A percentile compares a stretch with the other conserved stretches of the same genome.
Evolutionary conservation across 2,113 vertebrate genomes (phyloP).

Genomic region (Apodemus speciosus): DNA sequence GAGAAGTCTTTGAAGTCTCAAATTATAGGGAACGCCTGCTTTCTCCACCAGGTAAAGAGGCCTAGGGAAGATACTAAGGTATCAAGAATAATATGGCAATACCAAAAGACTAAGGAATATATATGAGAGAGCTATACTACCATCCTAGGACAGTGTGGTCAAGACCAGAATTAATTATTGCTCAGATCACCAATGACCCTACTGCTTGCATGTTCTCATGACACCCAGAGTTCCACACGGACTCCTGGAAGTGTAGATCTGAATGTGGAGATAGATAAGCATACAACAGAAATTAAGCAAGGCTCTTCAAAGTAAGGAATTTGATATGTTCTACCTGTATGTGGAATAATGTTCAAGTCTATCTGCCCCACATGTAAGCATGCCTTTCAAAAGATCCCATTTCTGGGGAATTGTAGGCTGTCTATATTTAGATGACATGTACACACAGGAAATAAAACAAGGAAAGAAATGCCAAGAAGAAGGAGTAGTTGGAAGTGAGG

Average conservation of each 20-base stretch:
- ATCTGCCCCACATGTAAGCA: not conserved
- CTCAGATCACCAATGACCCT: rapidly evolving
- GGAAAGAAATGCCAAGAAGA: not conserved
- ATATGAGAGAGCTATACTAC: not conserved
- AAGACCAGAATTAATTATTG: not conserved
- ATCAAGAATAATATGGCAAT: not conserved
- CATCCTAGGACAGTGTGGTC: not conserved
- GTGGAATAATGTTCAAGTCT: not conserved
- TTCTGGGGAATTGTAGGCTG: not conserved
- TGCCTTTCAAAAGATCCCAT: not conserved
- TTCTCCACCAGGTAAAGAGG: not conserved
- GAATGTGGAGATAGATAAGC: not conserved
- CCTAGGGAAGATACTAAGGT: not conserved
- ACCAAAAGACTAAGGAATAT: not conserved
- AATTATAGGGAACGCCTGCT: not conserved
- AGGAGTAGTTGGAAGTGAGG: not conserved
- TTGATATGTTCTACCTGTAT: not conserved
- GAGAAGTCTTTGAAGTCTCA: not conserved
- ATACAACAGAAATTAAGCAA: not conserved
- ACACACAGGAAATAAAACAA: not conserved
- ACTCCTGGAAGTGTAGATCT: not conserved
- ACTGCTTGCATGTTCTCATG: not conserved
- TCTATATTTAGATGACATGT: not conserved
- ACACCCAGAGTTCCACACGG: rapidly evolving
- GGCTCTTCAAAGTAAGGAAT: not conserved